Evolutionary conservation across 2,113 vertebrate genomes (phyloP).

Genomic region (Nerophis lumbriciformis): DNA sequence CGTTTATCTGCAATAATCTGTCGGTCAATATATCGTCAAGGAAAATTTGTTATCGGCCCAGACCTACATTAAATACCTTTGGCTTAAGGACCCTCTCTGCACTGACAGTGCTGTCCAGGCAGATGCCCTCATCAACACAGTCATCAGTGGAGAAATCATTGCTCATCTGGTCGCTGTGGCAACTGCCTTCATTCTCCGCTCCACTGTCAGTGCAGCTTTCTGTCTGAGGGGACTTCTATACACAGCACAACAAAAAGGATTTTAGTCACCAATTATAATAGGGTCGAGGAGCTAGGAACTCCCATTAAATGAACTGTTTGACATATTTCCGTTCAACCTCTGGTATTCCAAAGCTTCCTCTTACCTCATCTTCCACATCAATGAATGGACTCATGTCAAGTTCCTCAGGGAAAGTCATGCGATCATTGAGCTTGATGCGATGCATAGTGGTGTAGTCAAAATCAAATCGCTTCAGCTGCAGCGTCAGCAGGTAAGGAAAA

Average conservation of each 20-base stretch:
- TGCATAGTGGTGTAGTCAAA: constrained; percentile 99
- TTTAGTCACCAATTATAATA: neutral
- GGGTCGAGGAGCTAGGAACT: neutral
- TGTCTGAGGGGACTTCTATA: constrained; percentile 95
- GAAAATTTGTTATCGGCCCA: no score
- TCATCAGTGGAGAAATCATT: constrained; percentile 98
- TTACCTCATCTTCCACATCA: constrained; percentile 96
- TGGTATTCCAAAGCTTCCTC: neutral
- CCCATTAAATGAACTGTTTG: neutral
- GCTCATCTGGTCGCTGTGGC: constrained; percentile 99
- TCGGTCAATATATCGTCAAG: no score
- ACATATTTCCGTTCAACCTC: neutral
- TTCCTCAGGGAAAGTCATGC: constrained; percentile 97
- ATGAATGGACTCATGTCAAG: constrained; percentile 98
- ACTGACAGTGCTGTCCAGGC: constrained; percentile 85
- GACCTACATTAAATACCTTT: constrained; percentile 73
- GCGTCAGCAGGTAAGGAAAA: constrained; percentile 92
- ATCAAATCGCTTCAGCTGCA: constrained; percentile 97
- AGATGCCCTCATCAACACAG: constrained; percentile 95
- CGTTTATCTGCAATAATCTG: no score
- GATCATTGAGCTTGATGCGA: constrained; percentile 96
- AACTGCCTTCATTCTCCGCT: constrained; percentile 98
- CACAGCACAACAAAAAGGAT: neutral
- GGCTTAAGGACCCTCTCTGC: constrained; percentile 86
- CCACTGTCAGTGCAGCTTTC: constrained; percentile 98